phyloP scores from a whole-genome alignment of 2,797 vertebrate species.

The Clarias platycephalus region DNA sequence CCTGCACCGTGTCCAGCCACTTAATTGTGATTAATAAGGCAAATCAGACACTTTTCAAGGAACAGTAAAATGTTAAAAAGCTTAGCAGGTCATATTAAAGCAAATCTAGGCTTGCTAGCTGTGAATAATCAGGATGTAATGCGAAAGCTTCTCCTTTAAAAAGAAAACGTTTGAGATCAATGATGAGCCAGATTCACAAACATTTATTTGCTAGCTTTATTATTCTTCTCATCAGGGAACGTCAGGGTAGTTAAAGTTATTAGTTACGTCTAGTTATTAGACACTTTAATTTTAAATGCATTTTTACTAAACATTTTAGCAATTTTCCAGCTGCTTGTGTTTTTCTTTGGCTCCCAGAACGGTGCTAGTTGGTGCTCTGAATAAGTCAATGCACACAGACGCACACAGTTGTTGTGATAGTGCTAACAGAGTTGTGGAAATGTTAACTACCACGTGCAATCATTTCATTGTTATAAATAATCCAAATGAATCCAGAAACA shows the following conservation, averaged over 20 bases:
- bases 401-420: background rate
- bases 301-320: too few species aligned
- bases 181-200: background rate
- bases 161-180: background rate
- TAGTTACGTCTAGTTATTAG: too few species aligned
- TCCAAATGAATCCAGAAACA: background rate
- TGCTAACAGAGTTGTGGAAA: background rate
- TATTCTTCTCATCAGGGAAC: background rate
- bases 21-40: conserved; percentile 16
- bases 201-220: background rate
- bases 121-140: background rate
- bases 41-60: background rate
- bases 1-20: background rate
- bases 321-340: too few species aligned
- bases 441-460: background rate
- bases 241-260: background rate
- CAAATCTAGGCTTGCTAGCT: background rate
- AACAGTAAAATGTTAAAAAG: background rate
- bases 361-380: too few species aligned
- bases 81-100: background rate
- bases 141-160: background rate
- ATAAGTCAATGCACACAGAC: too few species aligned
- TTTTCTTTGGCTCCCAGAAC: too few species aligned
- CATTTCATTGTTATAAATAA: background rate
- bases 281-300: too few species aligned